phyloP scores from a whole-genome alignment of 2,113 vertebrate species.

The Nestor notabilis region DNA sequence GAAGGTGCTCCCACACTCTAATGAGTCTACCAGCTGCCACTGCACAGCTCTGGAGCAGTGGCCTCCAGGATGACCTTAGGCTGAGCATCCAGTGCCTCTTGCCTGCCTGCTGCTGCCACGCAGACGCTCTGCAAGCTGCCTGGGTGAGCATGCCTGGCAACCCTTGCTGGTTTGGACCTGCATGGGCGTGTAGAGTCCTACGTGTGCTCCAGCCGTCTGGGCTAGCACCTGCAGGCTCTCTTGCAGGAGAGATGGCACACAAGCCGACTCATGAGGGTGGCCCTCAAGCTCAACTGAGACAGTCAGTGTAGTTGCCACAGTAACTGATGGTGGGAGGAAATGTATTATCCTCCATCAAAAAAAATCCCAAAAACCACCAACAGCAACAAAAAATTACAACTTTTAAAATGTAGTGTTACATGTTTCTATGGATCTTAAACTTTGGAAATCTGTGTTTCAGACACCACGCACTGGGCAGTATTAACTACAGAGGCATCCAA shows the following conservation, averaged over 20 bases:
- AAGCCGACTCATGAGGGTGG: not conserved
- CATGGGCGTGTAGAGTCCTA: not conserved
- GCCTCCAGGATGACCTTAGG: not conserved
- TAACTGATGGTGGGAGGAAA: not conserved
- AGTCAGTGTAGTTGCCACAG: not conserved
- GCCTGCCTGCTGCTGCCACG: not conserved
- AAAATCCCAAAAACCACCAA: not conserved
- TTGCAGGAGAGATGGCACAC: not conserved
- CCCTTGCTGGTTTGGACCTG: not conserved
- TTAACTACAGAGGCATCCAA: not conserved
- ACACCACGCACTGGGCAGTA: accelerated
- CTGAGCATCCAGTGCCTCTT: not conserved
- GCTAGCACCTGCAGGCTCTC: not conserved
- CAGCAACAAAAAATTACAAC: not conserved
- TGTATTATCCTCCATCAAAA: not conserved
- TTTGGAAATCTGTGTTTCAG: not conserved
- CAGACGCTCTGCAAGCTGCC: not conserved
- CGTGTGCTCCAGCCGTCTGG: not conserved
- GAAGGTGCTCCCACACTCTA: not conserved
- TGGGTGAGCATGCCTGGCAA: not conserved
- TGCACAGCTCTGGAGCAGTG: not conserved
- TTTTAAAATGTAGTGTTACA: not conserved
- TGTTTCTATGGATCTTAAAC: not conserved
- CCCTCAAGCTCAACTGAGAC: not conserved
- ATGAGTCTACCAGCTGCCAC: not conserved